Conservation (phyloP, 2,113 vertebrate species). For the Ophiodon elongatus region DNA sequence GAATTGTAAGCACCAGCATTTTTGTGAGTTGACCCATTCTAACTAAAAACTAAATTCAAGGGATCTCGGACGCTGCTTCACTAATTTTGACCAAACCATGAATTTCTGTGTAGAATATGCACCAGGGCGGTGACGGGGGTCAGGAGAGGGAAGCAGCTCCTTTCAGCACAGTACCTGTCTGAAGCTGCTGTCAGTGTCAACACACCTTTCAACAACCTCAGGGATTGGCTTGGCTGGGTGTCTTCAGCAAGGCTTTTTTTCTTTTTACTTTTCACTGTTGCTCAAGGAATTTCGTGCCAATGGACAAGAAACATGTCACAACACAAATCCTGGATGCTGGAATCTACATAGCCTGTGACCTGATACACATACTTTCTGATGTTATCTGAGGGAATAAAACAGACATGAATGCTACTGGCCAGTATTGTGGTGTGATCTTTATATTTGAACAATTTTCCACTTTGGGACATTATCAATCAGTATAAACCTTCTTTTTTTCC, state of each 20-base stretch:
- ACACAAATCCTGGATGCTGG: neutral
- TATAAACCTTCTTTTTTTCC: conserved; percentile 15
- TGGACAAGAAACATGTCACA: neutral
- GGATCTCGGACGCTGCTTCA: neutral
- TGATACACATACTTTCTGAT: neutral
- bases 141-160: neutral
- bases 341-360: neutral
- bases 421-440: conserved; percentile 8
- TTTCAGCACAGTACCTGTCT: neutral
- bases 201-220: conserved; percentile 16
- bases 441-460: conserved; percentile 16
- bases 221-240: neutral
- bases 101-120: neutral
- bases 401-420: neutral
- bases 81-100: neutral
- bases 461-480: conserved; percentile 21
- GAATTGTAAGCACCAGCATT: neutral
- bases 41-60: neutral
- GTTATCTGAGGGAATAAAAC: conserved; percentile 4
- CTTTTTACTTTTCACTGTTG: neutral
- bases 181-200: conserved; percentile 21
- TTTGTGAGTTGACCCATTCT: neutral
- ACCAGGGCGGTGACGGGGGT: neutral
- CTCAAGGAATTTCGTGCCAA: neutral
- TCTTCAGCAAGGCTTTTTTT: neutral